These are phyloP conservation scores for Falco columbarius DNA, from an alignment of 2,797 vertebrate genomes.

Conservation along the genomic window DNA sequence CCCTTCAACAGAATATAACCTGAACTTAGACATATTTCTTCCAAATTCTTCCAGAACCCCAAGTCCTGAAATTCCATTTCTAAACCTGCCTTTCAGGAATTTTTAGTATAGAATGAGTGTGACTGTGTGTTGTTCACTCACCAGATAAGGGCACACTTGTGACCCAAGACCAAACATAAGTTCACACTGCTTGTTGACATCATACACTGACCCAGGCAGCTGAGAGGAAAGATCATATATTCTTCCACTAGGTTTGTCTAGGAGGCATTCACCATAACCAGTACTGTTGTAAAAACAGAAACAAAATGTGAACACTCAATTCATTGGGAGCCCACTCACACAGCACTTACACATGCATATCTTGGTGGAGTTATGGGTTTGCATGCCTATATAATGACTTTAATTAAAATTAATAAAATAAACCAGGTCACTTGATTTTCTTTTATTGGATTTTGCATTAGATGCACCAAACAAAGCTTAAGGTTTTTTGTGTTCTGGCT, in stretches of 20 bases:
- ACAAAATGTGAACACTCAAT: neutral
- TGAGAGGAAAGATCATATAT: slow-evolving; percentile 87
- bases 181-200: slow-evolving; percentile 94
- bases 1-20: neutral
- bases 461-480: neutral
- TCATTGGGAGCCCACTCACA: neutral
- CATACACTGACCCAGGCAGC: slow-evolving; percentile 91
- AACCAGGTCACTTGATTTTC: neutral
- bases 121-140: slow-evolving; percentile 66
- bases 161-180: slow-evolving; percentile 94
- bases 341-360: neutral
- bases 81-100: neutral
- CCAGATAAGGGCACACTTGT: slow-evolving; percentile 96
- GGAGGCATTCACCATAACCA: slow-evolving; percentile 94
- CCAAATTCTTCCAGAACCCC: neutral
- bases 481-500: neutral
- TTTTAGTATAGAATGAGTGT: neutral
- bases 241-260: slow-evolving; percentile 89
- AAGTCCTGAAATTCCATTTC: neutral
- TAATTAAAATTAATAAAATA: neutral
- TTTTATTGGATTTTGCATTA: neutral
- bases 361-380: neutral
- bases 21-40: neutral
- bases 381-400: neutral
- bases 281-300: slow-evolving; percentile 78